These are phyloP conservation scores for Diachasma alloeum DNA, from an alignment of 1,140 invertebrate genomes.

Conservation along the genomic window DNA sequence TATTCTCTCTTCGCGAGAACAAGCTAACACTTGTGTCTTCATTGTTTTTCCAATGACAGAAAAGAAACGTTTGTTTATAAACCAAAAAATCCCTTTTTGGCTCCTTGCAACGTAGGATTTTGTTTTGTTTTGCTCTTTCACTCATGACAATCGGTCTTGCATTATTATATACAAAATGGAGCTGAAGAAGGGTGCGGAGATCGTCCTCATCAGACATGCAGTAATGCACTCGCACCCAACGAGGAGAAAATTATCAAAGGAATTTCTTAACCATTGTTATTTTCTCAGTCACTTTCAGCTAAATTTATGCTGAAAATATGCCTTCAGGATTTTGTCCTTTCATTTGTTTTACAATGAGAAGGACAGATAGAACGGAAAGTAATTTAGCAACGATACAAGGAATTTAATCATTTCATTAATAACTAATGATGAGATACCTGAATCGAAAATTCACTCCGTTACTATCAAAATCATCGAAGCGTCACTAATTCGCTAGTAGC, in stretches of 20 bases:
- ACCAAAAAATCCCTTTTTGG: background rate
- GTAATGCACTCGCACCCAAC: slow-evolving; percentile 27
- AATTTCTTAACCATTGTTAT: slow-evolving; percentile 26
- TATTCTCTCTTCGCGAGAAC: background rate
- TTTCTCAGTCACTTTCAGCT: slow-evolving; percentile 9
- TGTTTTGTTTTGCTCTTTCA: background rate
- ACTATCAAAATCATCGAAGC: slow-evolving; percentile 20
- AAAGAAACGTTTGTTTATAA: background rate
- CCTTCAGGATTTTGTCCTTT: background rate
- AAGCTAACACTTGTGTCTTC: slow-evolving; percentile 4
- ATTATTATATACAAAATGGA: background rate
- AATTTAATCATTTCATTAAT: background rate
- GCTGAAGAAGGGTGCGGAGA: slow-evolving; percentile 12
- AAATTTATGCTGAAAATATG: background rate
- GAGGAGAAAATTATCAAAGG: slow-evolving; percentile 20
- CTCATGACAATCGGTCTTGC: background rate
- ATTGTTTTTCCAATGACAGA: background rate
- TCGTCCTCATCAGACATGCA: slow-evolving; percentile 24
- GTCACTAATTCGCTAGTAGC: slow-evolving; percentile 36
- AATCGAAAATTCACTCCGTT: background rate
- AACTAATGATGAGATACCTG: background rate
- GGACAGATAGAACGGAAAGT: background rate
- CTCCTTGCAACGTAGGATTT: background rate
- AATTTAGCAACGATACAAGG: background rate
- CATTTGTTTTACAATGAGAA: background rate